Percentiles rank a stretch among this genome's conserved stretches.
Evolutionary conservation across 2,797 vertebrate species (phyloP).

Genomic region (Propithecus perrieri): DNA sequence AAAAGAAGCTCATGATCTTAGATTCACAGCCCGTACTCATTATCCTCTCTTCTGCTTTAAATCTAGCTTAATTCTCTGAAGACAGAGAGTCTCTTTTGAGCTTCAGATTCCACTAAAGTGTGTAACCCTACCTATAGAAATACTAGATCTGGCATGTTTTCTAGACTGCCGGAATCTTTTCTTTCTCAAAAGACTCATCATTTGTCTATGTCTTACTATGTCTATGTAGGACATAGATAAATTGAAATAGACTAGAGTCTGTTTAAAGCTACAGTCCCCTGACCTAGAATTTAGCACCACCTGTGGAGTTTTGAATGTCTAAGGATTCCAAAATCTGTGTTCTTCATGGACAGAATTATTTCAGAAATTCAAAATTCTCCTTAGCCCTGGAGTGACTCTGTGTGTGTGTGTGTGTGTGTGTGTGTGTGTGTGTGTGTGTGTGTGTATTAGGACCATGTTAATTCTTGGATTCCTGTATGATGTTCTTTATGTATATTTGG

Average conservation of each 20-base stretch:
- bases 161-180: background rate
- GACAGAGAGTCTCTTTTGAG: background rate
- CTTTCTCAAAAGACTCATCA: background rate
- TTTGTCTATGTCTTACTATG: background rate
- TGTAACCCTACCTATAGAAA: background rate
- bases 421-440: background rate
- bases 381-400: background rate
- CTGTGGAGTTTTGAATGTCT: background rate
- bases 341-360: background rate
- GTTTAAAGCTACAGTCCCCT: background rate
- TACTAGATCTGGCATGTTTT: background rate
- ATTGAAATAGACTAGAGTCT: background rate
- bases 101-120: background rate
- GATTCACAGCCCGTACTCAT: background rate
- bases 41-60: background rate
- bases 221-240: background rate
- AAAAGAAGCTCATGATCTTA: background rate
- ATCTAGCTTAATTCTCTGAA: background rate
- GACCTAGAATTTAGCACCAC: background rate
- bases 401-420: background rate
- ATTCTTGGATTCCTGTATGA: background rate
- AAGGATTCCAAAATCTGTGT: background rate
- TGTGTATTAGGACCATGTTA: background rate
- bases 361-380: background rate
- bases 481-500: background rate